A percentile compares a stretch with the other conserved stretches of the same genome.
Conservation (phyloP, 2,888 invertebrate genomes). For the Ophion obscuratus region DNA sequence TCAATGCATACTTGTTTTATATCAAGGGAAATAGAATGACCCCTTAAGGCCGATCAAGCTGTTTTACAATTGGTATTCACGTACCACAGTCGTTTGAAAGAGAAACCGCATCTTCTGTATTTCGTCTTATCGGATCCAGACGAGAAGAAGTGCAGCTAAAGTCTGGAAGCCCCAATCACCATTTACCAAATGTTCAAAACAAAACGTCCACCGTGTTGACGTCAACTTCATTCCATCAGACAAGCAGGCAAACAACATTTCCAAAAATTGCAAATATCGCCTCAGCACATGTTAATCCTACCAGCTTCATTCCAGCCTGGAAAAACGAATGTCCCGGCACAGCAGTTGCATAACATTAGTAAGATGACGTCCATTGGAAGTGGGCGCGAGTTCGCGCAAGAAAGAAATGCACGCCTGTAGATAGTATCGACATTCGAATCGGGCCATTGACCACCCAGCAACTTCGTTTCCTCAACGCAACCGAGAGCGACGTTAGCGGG, state of each 20-base stretch:
- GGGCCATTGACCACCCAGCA: conserved; percentile 42
- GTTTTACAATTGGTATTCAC: too few relatives aligned
- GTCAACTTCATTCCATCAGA: background rate
- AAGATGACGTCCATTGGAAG: background rate
- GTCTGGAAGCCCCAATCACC: too few relatives aligned
- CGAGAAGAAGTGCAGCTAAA: too few relatives aligned
- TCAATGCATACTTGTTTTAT: too few relatives aligned
- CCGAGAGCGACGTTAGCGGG: background rate
- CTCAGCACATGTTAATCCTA: background rate
- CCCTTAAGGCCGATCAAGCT: too few relatives aligned
- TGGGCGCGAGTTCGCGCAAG: conserved; percentile 6
- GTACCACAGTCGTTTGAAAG: too few relatives aligned
- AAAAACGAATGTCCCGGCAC: background rate
- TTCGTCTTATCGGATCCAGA: too few relatives aligned
- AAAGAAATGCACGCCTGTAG: conserved; percentile 3
- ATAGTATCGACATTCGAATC: conserved; percentile 56
- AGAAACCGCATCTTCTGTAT: too few relatives aligned
- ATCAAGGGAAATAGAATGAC: too few relatives aligned
- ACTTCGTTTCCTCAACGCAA: background rate
- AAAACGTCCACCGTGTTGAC: too few relatives aligned
- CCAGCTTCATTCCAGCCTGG: background rate
- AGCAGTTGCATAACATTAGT: background rate
- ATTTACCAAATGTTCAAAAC: background rate
- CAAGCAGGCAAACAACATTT: background rate
- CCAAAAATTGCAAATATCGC: background rate